Percentiles rank a stretch among this genome's conserved stretches.
These are phyloP conservation scores for Drosophila seclusa DNA, from an alignment of 2,888 invertebrate genomes.

Conservation along the genomic window DNA sequence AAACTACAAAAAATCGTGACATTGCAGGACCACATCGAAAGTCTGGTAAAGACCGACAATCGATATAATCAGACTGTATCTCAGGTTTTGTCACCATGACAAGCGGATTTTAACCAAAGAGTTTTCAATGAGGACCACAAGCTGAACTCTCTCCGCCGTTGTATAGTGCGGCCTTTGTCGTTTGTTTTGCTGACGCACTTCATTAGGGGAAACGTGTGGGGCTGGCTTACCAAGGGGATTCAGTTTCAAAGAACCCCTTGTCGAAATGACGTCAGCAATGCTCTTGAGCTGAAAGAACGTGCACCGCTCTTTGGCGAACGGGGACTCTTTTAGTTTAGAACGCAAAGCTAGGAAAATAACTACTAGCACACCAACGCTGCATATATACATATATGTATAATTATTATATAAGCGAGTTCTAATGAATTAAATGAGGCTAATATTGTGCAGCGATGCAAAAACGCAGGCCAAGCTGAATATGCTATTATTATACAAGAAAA, in stretches of 20 bases:
- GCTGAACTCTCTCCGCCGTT: not conserved
- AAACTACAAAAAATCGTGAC: not conserved
- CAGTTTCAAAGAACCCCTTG: conserved; percentile 10
- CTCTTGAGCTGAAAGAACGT: not conserved
- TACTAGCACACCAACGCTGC: not conserved
- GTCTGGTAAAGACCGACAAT: conserved; percentile 1
- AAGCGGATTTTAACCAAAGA: not conserved
- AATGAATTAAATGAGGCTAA: not conserved
- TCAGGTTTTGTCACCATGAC: conserved; percentile 12
- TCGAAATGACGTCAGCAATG: conserved; percentile 7
- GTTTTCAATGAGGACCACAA: not conserved
- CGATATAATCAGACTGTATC: conserved; percentile 4
- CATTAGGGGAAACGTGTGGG: conserved; percentile 2
- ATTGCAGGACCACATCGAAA: not conserved
- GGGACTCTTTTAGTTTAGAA: not conserved
- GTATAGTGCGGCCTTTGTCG: conserved; percentile 2
- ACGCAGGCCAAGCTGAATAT: not conserved
- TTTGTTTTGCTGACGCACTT: conserved; percentile 21
- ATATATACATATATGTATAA: too few relatives aligned
- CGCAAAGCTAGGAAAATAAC: not conserved
- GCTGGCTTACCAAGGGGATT: conserved; percentile 1
- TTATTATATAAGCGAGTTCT: not conserved
- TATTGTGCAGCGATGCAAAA: not conserved
- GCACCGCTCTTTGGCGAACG: not conserved
- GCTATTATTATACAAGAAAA: not conserved